Evolutionary conservation across 2,888 invertebrate genomes (phyloP).

Genomic region (Dermolepida albohirtum): DNA sequence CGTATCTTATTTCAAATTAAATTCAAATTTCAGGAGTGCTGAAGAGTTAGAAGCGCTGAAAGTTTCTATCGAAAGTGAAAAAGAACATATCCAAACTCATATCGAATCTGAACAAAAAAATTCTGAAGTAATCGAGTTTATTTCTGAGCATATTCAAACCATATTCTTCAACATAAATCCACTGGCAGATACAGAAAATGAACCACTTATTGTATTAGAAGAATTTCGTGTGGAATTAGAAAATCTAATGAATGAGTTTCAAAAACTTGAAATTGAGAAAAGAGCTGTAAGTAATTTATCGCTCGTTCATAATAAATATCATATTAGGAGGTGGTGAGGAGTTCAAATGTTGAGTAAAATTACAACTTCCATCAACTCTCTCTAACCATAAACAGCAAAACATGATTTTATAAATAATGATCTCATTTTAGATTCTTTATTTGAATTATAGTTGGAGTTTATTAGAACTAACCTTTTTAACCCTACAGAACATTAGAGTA

Average conservation of each 20-base stretch:
- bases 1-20: background rate
- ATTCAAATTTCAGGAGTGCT: slow-evolving; percentile 75
- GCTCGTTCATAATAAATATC: too few relatives aligned
- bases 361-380: too few relatives aligned
- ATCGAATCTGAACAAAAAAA: slow-evolving; percentile 59
- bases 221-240: slow-evolving; percentile 43
- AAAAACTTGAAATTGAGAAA: slow-evolving; percentile 35
- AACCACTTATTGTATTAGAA: slow-evolving; percentile 32
- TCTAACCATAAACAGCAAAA: too few relatives aligned
- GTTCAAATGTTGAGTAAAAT: too few relatives aligned
- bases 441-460: too few relatives aligned
- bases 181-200: slow-evolving; percentile 22
- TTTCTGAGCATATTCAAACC: slow-evolving; percentile 48
- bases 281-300: slow-evolving; percentile 30
- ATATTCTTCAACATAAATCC: slow-evolving; percentile 49
- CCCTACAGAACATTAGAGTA: too few relatives aligned
- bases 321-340: too few relatives aligned
- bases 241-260: slow-evolving; percentile 32
- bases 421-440: too few relatives aligned
- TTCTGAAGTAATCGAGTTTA: slow-evolving; percentile 49
- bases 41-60: slow-evolving; percentile 77
- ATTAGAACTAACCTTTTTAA: too few relatives aligned
- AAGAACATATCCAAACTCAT: slow-evolving; percentile 62
- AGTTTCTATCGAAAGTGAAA: slow-evolving; percentile 69
- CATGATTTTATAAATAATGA: too few relatives aligned